phyloP scores from a whole-genome alignment of 2,888 invertebrate species.

The Dryadula phaetusa region DNA sequence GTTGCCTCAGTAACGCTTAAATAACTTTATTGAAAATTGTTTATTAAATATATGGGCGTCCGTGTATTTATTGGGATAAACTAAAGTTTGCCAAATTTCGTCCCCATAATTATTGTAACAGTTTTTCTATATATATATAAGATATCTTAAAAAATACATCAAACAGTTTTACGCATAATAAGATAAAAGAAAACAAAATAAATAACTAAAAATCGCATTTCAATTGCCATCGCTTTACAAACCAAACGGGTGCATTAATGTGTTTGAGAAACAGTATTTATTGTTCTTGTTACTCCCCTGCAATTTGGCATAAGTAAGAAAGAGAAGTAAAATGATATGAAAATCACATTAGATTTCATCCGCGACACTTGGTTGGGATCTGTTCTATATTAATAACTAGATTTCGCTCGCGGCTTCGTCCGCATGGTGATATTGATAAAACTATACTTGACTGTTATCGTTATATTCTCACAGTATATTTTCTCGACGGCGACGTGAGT shows the following conservation, averaged over 20 bases:
- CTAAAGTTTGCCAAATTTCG: no score
- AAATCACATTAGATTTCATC: slow-evolving; percentile 36
- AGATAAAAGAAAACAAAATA: slow-evolving; percentile 18
- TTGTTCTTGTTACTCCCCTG: slow-evolving; percentile 8
- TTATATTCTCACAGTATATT: no score
- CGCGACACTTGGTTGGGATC: slow-evolving; percentile 33
- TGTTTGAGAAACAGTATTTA: slow-evolving; percentile 27
- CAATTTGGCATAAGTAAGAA: background rate
- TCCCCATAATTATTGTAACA: no score
- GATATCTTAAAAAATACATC: slow-evolving; percentile 5
- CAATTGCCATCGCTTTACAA: slow-evolving; percentile 35
- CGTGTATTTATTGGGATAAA: no score
- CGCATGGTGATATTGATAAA: no score
- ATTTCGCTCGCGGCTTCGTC: no score
- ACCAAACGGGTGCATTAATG: slow-evolving; percentile 29
- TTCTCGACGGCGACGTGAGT: no score
- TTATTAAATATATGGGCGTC: no score
- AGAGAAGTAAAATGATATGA: slow-evolving; percentile 23
- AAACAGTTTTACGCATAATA: slow-evolving; percentile 2
- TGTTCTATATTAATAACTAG: slow-evolving; percentile 53
- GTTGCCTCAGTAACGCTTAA: no score
- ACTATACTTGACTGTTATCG: no score
- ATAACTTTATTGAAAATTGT: no score
- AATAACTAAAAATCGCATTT: slow-evolving; percentile 34
- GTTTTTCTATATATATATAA: no score